Percentiles rank a stretch among this genome's conserved stretches.
Conservation (phyloP, 2,797 vertebrate genomes). For the Typhlichthys eigenmanni region DNA sequence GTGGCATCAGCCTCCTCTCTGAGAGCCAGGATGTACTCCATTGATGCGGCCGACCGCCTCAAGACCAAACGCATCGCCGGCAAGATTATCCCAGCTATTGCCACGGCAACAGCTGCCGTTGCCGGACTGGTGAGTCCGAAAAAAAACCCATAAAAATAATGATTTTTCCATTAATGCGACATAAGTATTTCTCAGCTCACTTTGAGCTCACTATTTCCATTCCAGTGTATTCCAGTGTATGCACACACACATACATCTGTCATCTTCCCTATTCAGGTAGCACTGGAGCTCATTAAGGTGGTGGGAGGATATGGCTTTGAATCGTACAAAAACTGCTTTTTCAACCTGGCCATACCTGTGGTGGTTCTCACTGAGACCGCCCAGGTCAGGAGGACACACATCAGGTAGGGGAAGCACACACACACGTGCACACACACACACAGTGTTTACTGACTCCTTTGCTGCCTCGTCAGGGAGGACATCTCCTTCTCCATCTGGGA, state of each 20-base stretch:
- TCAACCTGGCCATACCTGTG: conserved; percentile 96
- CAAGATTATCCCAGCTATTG: conserved; percentile 98
- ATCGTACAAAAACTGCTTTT: conserved; percentile 95
- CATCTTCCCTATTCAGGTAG: conserved; percentile 77
- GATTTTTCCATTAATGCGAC: too few relatives aligned
- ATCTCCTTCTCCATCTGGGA: conserved; percentile 98
- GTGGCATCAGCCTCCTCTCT: conserved; percentile 90
- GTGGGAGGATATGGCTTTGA: conserved; percentile 86
- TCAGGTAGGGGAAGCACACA: conserved; percentile 79
- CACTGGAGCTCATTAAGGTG: conserved; percentile 92
- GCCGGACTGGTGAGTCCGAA: conserved; percentile 87
- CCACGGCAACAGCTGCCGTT: conserved; percentile 95
- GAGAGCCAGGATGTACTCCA: conserved; percentile 92
- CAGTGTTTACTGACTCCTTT: neutral
- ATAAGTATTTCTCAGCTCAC: neutral
- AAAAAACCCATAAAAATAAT: neutral
- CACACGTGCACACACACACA: neutral
- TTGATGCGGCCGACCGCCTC: conserved; percentile 91
- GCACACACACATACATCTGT: neutral
- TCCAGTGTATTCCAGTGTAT: neutral
- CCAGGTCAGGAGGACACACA: conserved; percentile 86
- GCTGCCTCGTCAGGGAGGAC: conserved; percentile 80
- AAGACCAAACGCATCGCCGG: conserved; percentile 98
- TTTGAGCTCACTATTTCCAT: neutral
- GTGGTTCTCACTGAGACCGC: conserved; percentile 92